Percentiles rank a stretch among this genome's conserved stretches.
These are phyloP conservation scores for Holothuria glaberrima DNA, from an alignment of 35 echinoderm and acorn worm species.

Conservation along the genomic window DNA sequence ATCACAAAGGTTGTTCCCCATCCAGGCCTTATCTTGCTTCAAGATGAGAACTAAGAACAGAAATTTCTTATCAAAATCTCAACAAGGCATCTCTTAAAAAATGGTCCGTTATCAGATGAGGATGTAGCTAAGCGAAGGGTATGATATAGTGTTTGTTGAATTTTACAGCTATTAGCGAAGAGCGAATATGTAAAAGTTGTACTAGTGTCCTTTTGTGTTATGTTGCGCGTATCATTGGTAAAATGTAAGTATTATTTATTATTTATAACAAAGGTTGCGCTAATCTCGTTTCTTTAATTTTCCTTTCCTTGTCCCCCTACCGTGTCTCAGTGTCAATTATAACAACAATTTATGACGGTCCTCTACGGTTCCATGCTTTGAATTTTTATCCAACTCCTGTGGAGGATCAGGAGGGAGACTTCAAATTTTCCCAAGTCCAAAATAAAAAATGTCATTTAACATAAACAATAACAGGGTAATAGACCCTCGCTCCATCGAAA, in stretches of 20 bases:
- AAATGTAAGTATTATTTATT: constrained; percentile 38
- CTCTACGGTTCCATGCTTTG: background rate
- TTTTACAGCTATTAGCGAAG: constrained; percentile 38
- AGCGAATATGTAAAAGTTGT: too few relatives aligned
- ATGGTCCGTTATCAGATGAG: background rate
- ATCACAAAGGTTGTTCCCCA: constrained; percentile 25
- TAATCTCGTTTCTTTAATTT: constrained; percentile 2
- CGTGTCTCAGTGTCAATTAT: constrained; percentile 42
- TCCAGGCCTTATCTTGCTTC: constrained; percentile 17
- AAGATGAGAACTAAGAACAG: constrained; percentile 9
- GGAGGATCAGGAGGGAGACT: constrained; percentile 11
- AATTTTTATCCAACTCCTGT: constrained; percentile 11
- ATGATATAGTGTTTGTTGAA: constrained; percentile 53
- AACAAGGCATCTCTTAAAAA: background rate
- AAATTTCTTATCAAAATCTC: constrained; percentile 47
- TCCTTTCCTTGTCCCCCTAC: background rate
- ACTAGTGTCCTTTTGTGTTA: too few relatives aligned
- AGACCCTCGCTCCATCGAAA: constrained; percentile 16
- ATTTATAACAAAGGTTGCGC: constrained; percentile 28
- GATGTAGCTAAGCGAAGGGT: background rate
- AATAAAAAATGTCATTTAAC: constrained; percentile 44
- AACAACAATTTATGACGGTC: constrained; percentile 26
- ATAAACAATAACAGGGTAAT: background rate
- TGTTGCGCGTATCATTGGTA: constrained; percentile 2
- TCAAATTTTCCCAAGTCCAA: constrained; percentile 38